These are phyloP conservation scores for Gadus macrocephalus DNA, from an alignment of 2,113 vertebrate species.

Conservation along the genomic window DNA sequence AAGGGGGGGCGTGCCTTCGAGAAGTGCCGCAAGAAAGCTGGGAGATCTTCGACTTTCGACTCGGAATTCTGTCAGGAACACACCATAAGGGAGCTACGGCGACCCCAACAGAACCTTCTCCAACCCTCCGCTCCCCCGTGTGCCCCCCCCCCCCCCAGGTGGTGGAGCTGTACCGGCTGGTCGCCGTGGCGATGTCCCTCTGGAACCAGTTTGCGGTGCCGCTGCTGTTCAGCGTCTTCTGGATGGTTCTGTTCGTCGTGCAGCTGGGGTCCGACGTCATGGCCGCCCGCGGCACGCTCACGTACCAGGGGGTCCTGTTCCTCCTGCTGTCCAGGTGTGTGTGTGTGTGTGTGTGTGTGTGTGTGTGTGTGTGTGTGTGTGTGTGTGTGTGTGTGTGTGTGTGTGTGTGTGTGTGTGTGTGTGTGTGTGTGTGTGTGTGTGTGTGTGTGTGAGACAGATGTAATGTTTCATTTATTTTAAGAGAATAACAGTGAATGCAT, in stretches of 20 bases:
- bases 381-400: too few species aligned
- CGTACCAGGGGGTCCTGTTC: constrained; percentile 75
- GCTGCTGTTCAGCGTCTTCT: constrained; percentile 80
- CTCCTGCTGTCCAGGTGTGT: constrained; percentile 78
- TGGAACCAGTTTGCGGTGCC: constrained; percentile 82
- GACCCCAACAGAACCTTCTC: too few species aligned
- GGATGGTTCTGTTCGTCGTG: constrained; percentile 77
- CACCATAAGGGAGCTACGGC: too few species aligned
- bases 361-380: not conserved
- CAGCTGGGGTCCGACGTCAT: constrained; percentile 66
- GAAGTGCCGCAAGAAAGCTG: too few species aligned
- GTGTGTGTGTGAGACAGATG: too few species aligned
- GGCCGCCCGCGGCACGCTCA: constrained; percentile 42
- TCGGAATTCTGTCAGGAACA: too few species aligned
- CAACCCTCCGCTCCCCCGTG: not conserved
- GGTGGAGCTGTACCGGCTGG: constrained; percentile 70
- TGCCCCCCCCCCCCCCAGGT: constrained; percentile 54
- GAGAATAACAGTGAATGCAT: too few species aligned
- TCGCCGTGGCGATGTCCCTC: constrained; percentile 74
- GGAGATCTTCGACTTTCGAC: too few species aligned
- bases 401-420: too few species aligned
- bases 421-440: too few species aligned
- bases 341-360: not conserved
- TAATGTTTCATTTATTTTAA: too few species aligned
- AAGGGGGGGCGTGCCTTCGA: too few species aligned